phyloP scores from a whole-genome alignment of 2,888 invertebrate species.

The Noctua janthe region DNA sequence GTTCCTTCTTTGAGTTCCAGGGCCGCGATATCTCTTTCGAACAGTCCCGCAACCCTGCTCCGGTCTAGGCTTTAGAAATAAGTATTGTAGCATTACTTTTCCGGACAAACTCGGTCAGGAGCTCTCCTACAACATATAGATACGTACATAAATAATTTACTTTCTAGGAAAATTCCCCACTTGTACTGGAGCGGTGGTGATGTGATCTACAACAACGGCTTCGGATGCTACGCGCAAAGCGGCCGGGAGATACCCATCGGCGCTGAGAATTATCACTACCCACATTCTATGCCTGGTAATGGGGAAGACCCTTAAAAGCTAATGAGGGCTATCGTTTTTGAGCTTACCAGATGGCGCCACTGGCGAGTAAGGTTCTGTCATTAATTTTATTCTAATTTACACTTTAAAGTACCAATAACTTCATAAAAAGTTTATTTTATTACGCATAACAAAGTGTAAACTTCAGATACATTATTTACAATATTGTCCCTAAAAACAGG shows the following conservation, averaged over 20 bases:
- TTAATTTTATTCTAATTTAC: too few species aligned
- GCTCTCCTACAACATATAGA: not conserved
- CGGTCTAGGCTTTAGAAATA: not conserved
- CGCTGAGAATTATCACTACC: slow-evolving; percentile 84
- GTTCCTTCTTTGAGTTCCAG: too few species aligned
- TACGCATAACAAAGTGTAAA: too few species aligned
- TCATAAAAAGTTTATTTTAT: too few species aligned
- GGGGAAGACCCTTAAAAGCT: not conserved
- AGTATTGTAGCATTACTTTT: not conserved
- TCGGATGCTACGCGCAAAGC: slow-evolving; percentile 83
- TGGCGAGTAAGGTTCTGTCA: too few species aligned
- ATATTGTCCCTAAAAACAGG: too few species aligned
- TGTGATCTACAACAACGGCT: slow-evolving; percentile 81
- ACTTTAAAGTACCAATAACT: too few species aligned
- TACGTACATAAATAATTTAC: not conserved
- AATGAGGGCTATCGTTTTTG: too few species aligned
- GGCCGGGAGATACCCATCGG: slow-evolving; percentile 77
- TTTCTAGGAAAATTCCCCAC: slow-evolving; percentile 79
- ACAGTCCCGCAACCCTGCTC: not conserved
- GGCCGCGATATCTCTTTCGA: too few species aligned
- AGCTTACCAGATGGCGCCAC: too few species aligned
- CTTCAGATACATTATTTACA: too few species aligned
- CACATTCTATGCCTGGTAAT: slow-evolving; percentile 85
- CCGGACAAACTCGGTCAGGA: not conserved
- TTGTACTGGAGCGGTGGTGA: slow-evolving; percentile 85